Conservation (phyloP, 2,888 invertebrate species). For the Tuta absoluta region DNA sequence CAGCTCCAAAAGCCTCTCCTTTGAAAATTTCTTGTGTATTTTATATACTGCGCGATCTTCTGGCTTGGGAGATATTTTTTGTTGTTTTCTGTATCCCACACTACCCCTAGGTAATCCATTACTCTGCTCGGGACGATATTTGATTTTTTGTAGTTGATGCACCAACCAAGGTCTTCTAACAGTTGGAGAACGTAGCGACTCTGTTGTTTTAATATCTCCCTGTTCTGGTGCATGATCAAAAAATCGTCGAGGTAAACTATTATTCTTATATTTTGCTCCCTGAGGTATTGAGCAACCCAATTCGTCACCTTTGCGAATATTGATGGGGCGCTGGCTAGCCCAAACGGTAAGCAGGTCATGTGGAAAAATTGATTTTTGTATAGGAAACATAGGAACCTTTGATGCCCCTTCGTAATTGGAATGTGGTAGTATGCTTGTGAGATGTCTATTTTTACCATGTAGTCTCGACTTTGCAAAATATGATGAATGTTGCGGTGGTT, state of each 20-base stretch:
- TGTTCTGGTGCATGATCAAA: slow-evolving; percentile 3
- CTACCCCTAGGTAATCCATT: not conserved
- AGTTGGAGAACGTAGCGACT: too few species aligned
- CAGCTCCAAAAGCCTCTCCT: not conserved
- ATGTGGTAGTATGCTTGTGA: too few species aligned
- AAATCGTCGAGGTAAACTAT: not conserved
- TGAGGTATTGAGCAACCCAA: not conserved
- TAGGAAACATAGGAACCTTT: not conserved
- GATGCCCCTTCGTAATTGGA: not conserved
- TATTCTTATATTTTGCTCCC: not conserved
- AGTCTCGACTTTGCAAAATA: not conserved
- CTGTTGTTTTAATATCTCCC: too few species aligned
- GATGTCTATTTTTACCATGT: not conserved
- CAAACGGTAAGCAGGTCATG: slow-evolving; percentile 8
- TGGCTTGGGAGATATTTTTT: not conserved
- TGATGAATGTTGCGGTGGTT: not conserved
- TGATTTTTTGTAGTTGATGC: too few species aligned
- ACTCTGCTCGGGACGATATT: not conserved
- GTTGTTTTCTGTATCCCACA: not conserved
- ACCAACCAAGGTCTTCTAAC: too few species aligned
- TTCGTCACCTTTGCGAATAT: slow-evolving; percentile 8
- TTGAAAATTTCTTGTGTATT: not conserved
- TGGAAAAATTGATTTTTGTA: not conserved
- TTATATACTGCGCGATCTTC: not conserved
- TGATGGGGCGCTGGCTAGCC: slow-evolving; percentile 5